Conservation (phyloP, 2,797 vertebrate species). For the Cuniculus paca region DNA sequence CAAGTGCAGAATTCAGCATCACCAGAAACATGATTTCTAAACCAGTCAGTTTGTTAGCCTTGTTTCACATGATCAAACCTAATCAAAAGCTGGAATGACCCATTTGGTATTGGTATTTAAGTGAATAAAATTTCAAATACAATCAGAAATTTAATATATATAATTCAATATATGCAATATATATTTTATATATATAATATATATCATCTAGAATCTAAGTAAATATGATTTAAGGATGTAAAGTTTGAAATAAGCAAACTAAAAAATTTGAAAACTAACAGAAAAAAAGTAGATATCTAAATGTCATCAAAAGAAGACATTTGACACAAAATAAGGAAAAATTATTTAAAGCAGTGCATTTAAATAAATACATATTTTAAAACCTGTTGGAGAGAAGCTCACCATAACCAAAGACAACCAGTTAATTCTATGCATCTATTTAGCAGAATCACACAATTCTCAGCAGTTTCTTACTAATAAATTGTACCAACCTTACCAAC, state of each 20-base stretch:
- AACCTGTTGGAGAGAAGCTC: neutral
- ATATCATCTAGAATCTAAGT: neutral
- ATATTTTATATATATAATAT: no score
- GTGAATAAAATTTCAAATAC: neutral
- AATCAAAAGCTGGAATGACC: neutral
- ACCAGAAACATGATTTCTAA: neutral
- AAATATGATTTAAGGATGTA: neutral
- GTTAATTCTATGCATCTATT: neutral
- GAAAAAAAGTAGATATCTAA: neutral
- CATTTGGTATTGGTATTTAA: neutral
- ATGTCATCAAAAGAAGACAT: neutral
- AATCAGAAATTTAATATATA: no score
- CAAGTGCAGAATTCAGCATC: neutral
- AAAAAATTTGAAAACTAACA: neutral
- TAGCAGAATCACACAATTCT: neutral
- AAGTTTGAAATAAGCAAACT: neutral
- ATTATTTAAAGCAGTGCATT: neutral
- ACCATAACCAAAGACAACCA: neutral
- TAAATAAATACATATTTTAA: neutral
- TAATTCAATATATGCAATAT: no score
- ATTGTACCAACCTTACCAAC: neutral
- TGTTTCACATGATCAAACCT: neutral
- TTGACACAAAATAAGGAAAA: neutral
- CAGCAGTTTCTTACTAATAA: neutral
- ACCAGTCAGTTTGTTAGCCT: neutral